Evolutionary conservation across 2,888 invertebrate genomes (phyloP).

Genomic region (Drosophila merina): DNA sequence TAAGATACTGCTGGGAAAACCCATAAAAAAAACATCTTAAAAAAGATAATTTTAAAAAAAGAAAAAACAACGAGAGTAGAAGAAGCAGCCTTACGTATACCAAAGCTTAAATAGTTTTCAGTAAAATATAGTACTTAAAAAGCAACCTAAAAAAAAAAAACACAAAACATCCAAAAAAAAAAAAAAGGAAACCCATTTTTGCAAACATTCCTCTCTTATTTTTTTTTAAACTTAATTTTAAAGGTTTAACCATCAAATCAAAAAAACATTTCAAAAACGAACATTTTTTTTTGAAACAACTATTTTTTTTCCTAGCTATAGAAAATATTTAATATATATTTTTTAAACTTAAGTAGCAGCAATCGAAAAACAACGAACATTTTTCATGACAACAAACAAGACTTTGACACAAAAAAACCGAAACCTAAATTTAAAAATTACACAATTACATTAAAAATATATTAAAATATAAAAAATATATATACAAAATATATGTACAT

Average conservation of each 20-base stretch:
- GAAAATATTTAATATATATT: slow-evolving; percentile 5
- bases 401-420: slow-evolving; percentile 32
- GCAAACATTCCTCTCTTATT: slow-evolving; percentile 15
- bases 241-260: slow-evolving; percentile 7
- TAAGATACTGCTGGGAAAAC: not conserved
- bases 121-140: slow-evolving; percentile 13
- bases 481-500: slow-evolving; percentile 62
- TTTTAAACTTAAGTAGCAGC: slow-evolving; percentile 28
- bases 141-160: not conserved
- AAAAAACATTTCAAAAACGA: not conserved
- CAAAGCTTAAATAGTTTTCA: slow-evolving; percentile 63
- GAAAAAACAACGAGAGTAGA: not conserved
- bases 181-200: slow-evolving; percentile 18
- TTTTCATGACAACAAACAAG: slow-evolving; percentile 34
- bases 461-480: not conserved
- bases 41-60: not conserved
- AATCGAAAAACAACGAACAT: slow-evolving; percentile 37
- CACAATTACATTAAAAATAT: not conserved
- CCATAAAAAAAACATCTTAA: slow-evolving; percentile 1
- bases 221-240: slow-evolving; percentile 13
- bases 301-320: slow-evolving; percentile 12
- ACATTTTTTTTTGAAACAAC: slow-evolving; percentile 9
- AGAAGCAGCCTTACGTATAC: slow-evolving; percentile 62
- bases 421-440: slow-evolving; percentile 13
- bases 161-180: not conserved